Base-by-base conservation (phyloP, 2,797 vertebrate genomes). In the Anomalospiza imberbis region DNA sequence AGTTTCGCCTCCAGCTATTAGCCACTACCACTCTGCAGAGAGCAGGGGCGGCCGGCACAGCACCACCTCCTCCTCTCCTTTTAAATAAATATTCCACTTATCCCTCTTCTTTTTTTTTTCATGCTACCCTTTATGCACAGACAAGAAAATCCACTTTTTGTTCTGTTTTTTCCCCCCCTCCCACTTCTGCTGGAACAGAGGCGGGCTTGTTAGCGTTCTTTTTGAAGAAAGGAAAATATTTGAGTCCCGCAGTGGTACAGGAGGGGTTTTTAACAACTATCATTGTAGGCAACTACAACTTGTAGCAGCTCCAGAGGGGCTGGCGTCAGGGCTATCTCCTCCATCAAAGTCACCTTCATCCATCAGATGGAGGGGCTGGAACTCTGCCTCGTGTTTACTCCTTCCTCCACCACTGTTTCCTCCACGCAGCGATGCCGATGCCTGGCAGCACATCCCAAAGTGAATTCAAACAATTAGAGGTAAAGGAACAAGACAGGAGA, bases 281-380 rank as follows among this genome's bases (percentile, higher is more conserved):
- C 97, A 97, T 93, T 96, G 97, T 89, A 95, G 97, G 97, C 90
- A 95, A 97, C 97, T 97, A 55, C 72, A 97, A 97, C 97, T 97
- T 95, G 91, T 87, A 97, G 96, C 97, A 96, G 97, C 97, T 96
- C 96, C 98, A 95, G 96, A 97, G 97, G 97, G 97, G 97, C 97
- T 98, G 98, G 98, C 97, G 97, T 98, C 98, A 97, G 97, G 94
- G 96, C 96, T 98, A 98, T 98, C 98, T 93, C 71, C 93, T 96
- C 97, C 98, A 98, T 98, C 98, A 98, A 98, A 98, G 98, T 98
- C 96, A 93, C 97, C 97, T 98, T 96, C 96, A 98, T 98, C 96
- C 96, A 97, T 97, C 97, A 97, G 97, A 98, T 95, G 91, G 73
- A 94, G 60, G 94, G 97, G 98, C 97, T 97, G 98, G 96, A 98